A percentile compares a stretch with the other conserved stretches of the same genome.
Evolutionary conservation across 92 coral and sea anemone species (phyloP).

Genomic region (Virgularia gustaviana): DNA sequence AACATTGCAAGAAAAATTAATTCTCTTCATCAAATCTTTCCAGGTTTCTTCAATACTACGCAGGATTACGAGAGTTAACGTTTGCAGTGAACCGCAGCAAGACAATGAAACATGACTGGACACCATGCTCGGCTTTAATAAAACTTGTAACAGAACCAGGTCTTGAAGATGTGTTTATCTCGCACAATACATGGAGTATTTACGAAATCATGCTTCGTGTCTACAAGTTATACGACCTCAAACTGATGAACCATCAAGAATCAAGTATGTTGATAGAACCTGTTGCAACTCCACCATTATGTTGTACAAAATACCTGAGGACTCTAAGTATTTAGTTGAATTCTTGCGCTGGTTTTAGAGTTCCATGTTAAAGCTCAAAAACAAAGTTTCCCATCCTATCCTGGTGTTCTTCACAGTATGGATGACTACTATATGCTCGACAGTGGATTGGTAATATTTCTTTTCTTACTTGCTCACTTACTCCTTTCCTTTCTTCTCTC

Average conservation of each 20-base stretch:
- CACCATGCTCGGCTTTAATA: conserved; percentile 90
- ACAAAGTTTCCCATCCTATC: conserved; percentile 91
- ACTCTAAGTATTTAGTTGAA: background rate
- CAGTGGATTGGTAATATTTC: conserved; percentile 83
- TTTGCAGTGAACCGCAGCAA: too few relatives aligned
- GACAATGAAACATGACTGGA: too few relatives aligned
- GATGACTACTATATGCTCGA: conserved; percentile 92
- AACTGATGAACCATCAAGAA: conserved; percentile 46
- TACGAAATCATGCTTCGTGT: conserved; percentile 61
- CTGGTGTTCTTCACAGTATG: conserved; percentile 69
- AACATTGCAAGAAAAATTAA: too few relatives aligned
- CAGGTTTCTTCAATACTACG: too few relatives aligned
- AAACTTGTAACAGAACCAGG: conserved; percentile 85
- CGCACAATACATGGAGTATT: conserved; percentile 88
- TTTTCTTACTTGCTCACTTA: background rate
- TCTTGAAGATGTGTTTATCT: conserved; percentile 78
- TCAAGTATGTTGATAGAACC: too few relatives aligned
- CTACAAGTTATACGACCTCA: conserved; percentile 75
- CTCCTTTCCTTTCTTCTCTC: background rate
- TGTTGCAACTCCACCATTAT: too few relatives aligned
- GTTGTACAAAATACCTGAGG: background rate
- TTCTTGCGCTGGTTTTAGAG: conserved; percentile 19
- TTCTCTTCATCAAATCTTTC: too few relatives aligned
- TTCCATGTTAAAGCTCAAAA: conserved; percentile 52
- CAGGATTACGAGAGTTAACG: too few relatives aligned